Evolutionary conservation across 2,888 invertebrate species (phyloP).

Genomic region (Trichopria drosophilae): DNA sequence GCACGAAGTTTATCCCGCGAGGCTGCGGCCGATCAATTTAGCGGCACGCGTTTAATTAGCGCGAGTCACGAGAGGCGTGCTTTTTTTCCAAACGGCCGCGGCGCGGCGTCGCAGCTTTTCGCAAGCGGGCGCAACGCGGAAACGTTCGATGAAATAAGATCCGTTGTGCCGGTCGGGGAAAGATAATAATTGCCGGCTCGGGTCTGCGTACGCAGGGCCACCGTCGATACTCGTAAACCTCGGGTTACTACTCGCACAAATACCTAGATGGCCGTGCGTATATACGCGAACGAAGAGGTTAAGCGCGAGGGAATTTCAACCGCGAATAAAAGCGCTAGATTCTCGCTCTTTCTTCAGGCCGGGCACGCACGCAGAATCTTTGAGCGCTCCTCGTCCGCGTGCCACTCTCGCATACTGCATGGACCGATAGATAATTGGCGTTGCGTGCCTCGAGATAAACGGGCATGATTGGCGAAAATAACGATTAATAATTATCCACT

Average conservation of each 20-base stretch:
- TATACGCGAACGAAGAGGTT: constrained; percentile 28
- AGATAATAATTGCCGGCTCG: constrained; percentile 45
- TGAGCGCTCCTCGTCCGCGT: constrained; percentile 25
- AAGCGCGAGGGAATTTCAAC: constrained; percentile 7
- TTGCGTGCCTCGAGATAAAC: constrained; percentile 56
- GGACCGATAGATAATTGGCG: constrained; percentile 55
- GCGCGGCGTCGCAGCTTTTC: constrained; percentile 26
- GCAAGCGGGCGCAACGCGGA: constrained; percentile 45
- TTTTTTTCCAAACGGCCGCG: too few relatives aligned
- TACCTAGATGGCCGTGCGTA: constrained; percentile 23
- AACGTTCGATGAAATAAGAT: constrained; percentile 45
- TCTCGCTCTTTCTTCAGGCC: constrained; percentile 34
- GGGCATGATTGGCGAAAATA: constrained; percentile 57
- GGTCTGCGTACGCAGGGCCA: too few relatives aligned
- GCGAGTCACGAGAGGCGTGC: too few relatives aligned
- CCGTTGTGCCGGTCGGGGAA: constrained; percentile 35
- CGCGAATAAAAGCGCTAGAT: constrained; percentile 31
- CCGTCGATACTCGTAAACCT: constrained; percentile 40
- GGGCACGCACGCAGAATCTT: constrained; percentile 7
- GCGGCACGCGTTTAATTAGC: too few relatives aligned
- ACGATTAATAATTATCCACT: constrained; percentile 57
- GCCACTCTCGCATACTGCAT: constrained; percentile 32
- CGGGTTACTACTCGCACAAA: constrained; percentile 12
- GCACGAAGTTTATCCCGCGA: too few relatives aligned
- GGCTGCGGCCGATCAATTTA: too few relatives aligned